A percentile compares a stretch with the other conserved stretches of the same genome.
phyloP scores from a whole-genome alignment of 2,888 invertebrate genomes.

The Rhyacophila evoluta region DNA sequence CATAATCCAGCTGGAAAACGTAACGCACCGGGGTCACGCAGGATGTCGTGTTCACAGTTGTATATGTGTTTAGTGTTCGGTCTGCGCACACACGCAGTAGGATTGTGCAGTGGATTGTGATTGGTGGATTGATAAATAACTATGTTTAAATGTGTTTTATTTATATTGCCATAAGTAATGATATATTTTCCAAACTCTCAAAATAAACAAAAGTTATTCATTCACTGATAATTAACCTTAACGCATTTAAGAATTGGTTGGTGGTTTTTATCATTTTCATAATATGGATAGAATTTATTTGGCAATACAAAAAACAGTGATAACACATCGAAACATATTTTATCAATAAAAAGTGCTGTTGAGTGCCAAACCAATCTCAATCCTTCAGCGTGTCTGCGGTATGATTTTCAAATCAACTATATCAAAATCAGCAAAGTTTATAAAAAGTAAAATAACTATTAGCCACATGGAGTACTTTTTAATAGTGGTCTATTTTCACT shows the following conservation, averaged over 20 bases:
- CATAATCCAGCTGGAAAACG: constrained; percentile 82
- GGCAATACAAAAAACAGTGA: too few relatives aligned
- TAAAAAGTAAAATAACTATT: too few relatives aligned
- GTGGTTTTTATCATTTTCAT: too few relatives aligned
- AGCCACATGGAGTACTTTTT: too few relatives aligned
- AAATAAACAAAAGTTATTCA: too few relatives aligned
- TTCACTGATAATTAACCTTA: too few relatives aligned
- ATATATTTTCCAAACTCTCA: too few relatives aligned
- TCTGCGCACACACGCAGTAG: constrained; percentile 7
- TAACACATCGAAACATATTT: not conserved
- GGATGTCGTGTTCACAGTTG: constrained; percentile 2
- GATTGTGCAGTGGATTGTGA: constrained; percentile 35
- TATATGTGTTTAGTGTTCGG: not conserved
- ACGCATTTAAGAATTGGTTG: too few relatives aligned
- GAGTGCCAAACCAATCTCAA: constrained; percentile 38
- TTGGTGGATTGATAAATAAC: constrained; percentile 28
- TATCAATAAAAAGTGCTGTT: not conserved
- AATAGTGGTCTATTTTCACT: too few relatives aligned
- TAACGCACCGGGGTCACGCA: constrained; percentile 33
- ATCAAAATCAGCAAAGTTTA: too few relatives aligned
- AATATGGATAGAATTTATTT: too few relatives aligned
- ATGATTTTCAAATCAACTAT: not conserved
- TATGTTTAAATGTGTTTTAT: not conserved
- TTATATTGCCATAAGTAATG: not conserved
- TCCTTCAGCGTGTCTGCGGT: not conserved